phyloP scores from a whole-genome alignment of 2,797 vertebrate genomes.

The Argyrosomus regius region DNA sequence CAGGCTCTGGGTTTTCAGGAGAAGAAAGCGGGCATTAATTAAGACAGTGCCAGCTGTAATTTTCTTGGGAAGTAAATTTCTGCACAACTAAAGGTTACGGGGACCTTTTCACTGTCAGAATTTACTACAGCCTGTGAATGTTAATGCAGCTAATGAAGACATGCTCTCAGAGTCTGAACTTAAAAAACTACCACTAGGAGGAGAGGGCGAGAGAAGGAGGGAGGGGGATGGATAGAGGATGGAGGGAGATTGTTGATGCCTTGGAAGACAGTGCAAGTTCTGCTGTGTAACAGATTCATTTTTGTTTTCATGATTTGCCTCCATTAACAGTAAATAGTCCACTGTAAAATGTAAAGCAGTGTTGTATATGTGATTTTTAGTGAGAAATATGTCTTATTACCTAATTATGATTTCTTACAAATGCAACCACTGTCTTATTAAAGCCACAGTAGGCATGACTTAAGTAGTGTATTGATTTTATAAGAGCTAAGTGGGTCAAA shows the following conservation, averaged over 20 bases:
- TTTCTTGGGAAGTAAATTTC: constrained; percentile 99
- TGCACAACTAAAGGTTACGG: constrained; percentile 99
- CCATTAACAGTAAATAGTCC: constrained; percentile 8
- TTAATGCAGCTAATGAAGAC: constrained; percentile 99
- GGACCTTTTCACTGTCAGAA: constrained; percentile 99
- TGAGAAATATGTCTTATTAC: not conserved
- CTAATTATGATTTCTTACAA: constrained; percentile 12
- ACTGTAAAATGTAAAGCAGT: not conserved
- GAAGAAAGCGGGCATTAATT: constrained; percentile 99
- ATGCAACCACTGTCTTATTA: not conserved
- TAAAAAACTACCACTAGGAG: constrained; percentile 95
- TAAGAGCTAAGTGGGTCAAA: not conserved
- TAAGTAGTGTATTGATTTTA: constrained; percentile 6
- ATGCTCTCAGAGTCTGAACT: constrained; percentile 99
- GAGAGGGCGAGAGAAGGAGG: constrained; percentile 78
- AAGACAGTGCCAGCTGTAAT: constrained; percentile 99
- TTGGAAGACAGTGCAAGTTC: constrained; percentile 17
- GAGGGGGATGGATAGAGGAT: constrained; percentile 64
- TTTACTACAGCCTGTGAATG: constrained; percentile 99
- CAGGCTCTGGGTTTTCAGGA: constrained; percentile 99
- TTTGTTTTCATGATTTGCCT: constrained; percentile 21
- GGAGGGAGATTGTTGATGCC: constrained; percentile 84
- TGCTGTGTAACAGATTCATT: constrained; percentile 34
- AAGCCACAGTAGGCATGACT: not conserved
- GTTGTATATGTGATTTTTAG: not conserved